phyloP scores from a whole-genome alignment of 2,888 invertebrate species.

The Sphaerophoria taeniata region DNA sequence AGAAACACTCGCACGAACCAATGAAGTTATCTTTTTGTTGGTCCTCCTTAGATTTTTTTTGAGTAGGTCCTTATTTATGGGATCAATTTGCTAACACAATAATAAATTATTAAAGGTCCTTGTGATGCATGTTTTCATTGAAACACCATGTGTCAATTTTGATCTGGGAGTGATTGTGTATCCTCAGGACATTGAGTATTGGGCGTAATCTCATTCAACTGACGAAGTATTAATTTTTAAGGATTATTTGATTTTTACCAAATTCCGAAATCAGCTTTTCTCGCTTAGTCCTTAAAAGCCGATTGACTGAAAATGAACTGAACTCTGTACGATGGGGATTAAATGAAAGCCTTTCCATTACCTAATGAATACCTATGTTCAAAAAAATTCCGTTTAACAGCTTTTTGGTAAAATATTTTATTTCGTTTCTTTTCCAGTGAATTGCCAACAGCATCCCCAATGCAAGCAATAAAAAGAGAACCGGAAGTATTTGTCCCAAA shows the following conservation, averaged over 20 bases:
- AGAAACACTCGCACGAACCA: constrained; percentile 13
- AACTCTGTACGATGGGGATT: too few species aligned
- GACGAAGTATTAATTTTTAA: constrained; percentile 8
- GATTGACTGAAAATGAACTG: too few species aligned
- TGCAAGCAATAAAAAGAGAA: constrained; percentile 51
- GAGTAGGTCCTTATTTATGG: constrained; percentile 21
- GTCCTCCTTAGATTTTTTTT: constrained; percentile 3
- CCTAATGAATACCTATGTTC: background rate
- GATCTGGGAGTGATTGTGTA: constrained; percentile 4
- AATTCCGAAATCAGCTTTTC: too few species aligned
- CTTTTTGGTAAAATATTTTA: constrained; percentile 12
- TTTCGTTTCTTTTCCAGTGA: constrained; percentile 55
- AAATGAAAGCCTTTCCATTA: too few species aligned
- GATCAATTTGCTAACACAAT: constrained; percentile 23
- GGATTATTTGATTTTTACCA: too few species aligned
- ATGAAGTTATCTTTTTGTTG: constrained; percentile 40
- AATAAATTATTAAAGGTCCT: constrained; percentile 25
- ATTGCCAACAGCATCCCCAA: constrained; percentile 42
- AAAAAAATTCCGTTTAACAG: background rate
- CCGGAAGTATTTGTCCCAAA: constrained; percentile 52
- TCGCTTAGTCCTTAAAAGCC: too few species aligned
- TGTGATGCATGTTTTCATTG: constrained; percentile 34
- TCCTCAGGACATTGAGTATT: constrained; percentile 1
- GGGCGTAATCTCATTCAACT: constrained; percentile 20
- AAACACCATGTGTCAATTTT: constrained; percentile 15